Conservation (phyloP, 2,113 vertebrate species). For the Dermatemys mawii region DNA sequence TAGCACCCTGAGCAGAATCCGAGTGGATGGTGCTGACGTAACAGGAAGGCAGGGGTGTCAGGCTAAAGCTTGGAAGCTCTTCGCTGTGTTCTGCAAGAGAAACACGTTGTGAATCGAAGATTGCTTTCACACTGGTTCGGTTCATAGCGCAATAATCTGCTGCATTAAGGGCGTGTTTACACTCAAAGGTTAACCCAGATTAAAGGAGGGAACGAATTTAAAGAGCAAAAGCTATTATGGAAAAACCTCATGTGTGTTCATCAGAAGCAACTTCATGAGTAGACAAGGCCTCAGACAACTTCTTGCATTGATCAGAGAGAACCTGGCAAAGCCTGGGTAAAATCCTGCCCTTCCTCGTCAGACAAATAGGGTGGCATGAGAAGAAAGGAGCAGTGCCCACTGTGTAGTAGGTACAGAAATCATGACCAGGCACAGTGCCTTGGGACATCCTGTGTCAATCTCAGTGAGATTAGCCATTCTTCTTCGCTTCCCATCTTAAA, state of each 20-base stretch:
- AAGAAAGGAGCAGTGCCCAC: background rate
- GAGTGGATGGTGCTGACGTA: background rate
- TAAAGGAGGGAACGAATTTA: background rate
- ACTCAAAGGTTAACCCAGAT: background rate
- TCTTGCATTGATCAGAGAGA: background rate
- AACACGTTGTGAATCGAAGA: background rate
- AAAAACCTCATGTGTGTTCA: background rate
- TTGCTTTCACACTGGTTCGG: background rate
- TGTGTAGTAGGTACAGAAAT: background rate
- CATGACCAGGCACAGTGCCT: background rate
- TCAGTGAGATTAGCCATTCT: background rate
- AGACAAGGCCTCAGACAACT: background rate
- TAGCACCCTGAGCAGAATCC: background rate
- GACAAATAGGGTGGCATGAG: background rate
- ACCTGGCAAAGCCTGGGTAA: accelerated
- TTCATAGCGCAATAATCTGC: background rate
- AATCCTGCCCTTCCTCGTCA: background rate
- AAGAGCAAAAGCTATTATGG: background rate
- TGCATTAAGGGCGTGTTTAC: background rate
- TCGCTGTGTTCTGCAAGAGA: background rate
- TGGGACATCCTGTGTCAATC: background rate
- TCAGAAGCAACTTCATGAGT: background rate
- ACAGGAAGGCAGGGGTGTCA: background rate
- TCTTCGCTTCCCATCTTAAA: accelerated
- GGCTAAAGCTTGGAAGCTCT: background rate